Percentiles rank a stretch among this genome's conserved stretches.
phyloP scores from a whole-genome alignment of 2,888 invertebrate genomes.

The Epirrhoe alternata region DNA sequence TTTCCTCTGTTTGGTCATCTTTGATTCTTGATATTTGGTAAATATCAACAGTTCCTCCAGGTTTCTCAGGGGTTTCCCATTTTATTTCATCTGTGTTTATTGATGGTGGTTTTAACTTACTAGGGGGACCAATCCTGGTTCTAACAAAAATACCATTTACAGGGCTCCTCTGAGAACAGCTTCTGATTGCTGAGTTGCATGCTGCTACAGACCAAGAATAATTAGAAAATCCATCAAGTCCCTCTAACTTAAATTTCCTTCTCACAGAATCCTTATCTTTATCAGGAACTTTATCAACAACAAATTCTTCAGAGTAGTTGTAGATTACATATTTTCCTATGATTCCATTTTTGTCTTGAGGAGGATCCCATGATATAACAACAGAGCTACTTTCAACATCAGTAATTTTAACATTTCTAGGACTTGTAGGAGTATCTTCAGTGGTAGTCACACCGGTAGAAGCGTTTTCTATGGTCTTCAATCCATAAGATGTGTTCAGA shows the following conservation, averaged over 20 bases:
- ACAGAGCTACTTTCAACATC: slow-evolving; percentile 87
- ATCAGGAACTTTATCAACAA: slow-evolving; percentile 56
- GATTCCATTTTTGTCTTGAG: slow-evolving; percentile 89
- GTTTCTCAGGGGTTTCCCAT: slow-evolving; percentile 81
- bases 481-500: slow-evolving; percentile 80
- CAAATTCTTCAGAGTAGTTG: slow-evolving; percentile 69
- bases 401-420: slow-evolving; percentile 85
- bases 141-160: slow-evolving; percentile 80
- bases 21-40: slow-evolving; percentile 83
- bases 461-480: slow-evolving; percentile 75
- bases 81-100: slow-evolving; percentile 63
- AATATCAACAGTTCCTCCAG: slow-evolving; percentile 83
- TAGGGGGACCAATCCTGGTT: slow-evolving; percentile 87
- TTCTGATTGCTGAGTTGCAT: slow-evolving; percentile 85
- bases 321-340: slow-evolving; percentile 88
- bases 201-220: slow-evolving; percentile 90
- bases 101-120: slow-evolving; percentile 65
- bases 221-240: slow-evolving; percentile 86
- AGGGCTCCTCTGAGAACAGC: slow-evolving; percentile 84
- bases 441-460: slow-evolving; percentile 88
- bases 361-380: slow-evolving; percentile 88
- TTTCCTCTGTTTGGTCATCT: slow-evolving; percentile 60
- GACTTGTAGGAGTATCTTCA: slow-evolving; percentile 87
- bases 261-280: slow-evolving; percentile 56
- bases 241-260: slow-evolving; percentile 59